Evolutionary conservation across 2,888 invertebrate species (phyloP).

Genomic region (Epinotia ramella): DNA sequence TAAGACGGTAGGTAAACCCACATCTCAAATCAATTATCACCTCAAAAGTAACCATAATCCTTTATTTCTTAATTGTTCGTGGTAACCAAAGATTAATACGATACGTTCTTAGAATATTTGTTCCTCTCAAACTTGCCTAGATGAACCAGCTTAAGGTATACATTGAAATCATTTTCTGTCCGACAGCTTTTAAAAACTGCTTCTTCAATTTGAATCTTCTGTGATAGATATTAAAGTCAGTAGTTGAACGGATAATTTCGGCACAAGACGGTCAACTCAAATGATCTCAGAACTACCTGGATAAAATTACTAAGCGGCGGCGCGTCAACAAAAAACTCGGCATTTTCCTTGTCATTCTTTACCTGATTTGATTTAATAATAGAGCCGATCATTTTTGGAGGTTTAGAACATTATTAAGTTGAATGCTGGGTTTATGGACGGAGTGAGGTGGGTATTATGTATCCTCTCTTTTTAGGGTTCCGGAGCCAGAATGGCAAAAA

Average conservation of each 20-base stretch:
- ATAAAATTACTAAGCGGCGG: constrained; percentile 23
- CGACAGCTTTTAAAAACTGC: not conserved
- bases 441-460: no score
- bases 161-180: not conserved
- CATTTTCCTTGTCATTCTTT: not conserved
- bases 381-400: not conserved
- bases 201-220: not conserved
- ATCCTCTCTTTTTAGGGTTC: no score
- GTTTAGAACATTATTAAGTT: not conserved
- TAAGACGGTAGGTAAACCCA: not conserved
- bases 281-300: constrained; percentile 19
- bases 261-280: not conserved
- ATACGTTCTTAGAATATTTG: constrained; percentile 12
- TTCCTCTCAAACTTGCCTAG: constrained; percentile 8
- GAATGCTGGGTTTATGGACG: not conserved
- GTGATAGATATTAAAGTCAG: not conserved
- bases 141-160: not conserved
- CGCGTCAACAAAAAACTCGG: not conserved
- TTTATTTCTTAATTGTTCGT: constrained; percentile 2
- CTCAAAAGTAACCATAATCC: not conserved
- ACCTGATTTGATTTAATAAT: constrained; percentile 15
- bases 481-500: no score
- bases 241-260: not conserved
- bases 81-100: constrained; percentile 2
- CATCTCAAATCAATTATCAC: not conserved